phyloP scores from a whole-genome alignment of 2,888 invertebrate species.

The Chalcosyrphus nemorum region DNA sequence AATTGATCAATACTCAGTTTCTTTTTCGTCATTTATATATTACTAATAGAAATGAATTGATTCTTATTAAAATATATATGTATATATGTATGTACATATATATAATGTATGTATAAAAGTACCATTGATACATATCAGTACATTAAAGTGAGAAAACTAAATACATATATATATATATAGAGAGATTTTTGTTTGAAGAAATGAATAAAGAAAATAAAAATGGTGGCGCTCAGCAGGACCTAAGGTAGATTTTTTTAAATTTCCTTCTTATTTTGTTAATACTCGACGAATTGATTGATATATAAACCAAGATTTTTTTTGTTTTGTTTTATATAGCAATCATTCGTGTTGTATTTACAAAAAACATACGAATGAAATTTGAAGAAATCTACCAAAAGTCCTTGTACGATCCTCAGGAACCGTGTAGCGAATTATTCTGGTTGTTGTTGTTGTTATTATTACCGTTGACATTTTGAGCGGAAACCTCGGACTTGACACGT shows the following conservation, averaged over 20 bases:
- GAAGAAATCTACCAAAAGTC: slow-evolving; percentile 82
- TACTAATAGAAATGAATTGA: slow-evolving; percentile 54
- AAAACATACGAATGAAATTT: slow-evolving; percentile 76
- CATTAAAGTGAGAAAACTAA: slow-evolving; percentile 48
- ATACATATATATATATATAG: slow-evolving; percentile 40
- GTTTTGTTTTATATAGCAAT: slow-evolving; percentile 24
- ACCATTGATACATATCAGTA: slow-evolving; percentile 63
- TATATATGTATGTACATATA: slow-evolving; percentile 27
- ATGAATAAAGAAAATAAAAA: slow-evolving; percentile 43
- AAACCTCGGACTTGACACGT: slow-evolving; percentile 92
- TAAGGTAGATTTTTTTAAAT: slow-evolving; percentile 78
- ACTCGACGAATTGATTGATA: slow-evolving; percentile 44
- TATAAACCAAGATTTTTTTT: slow-evolving; percentile 31
- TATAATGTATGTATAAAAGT: slow-evolving; percentile 51
- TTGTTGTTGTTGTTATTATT: slow-evolving; percentile 78
- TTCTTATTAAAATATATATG: slow-evolving; percentile 52
- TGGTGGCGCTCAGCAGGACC: slow-evolving; percentile 80
- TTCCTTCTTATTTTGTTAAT: slow-evolving; percentile 73
- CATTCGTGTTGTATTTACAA: slow-evolving; percentile 19
- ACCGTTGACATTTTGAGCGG: slow-evolving; percentile 85
- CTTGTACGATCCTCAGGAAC: slow-evolving; percentile 83
- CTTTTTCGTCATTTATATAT: slow-evolving; percentile 38
- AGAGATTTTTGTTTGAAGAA: slow-evolving; percentile 28
- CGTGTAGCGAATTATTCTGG: slow-evolving; percentile 80
- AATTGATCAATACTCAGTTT: slow-evolving; percentile 67